Evolutionary conservation across 1,140 invertebrate species (phyloP), one percentile per base, ranked within the genome.

Genomic region (Maconellicoccus hirsutus): DNA sequence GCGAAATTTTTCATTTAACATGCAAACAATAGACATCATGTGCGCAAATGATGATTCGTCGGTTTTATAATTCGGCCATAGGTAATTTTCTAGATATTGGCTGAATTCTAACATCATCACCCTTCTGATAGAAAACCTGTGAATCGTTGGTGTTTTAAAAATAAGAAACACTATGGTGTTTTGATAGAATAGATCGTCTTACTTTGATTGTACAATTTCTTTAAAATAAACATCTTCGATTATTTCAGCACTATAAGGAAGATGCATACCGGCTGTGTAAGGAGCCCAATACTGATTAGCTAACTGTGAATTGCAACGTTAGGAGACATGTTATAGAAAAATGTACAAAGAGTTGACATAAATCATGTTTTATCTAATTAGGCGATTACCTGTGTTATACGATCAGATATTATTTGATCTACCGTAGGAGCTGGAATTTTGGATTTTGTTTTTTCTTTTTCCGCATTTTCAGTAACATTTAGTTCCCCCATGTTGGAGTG

Each of bases 1-100:
- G 16, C 96, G 82, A 77, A 98, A 97, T 78, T 99, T 99, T 77
- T 99, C 96, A 84, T 99, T 99, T 12, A 98, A 86, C 90, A 99
- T 96, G 0, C 93, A 87, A 33, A 97, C 89, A 74, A 99, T 96
- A 0, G 95, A 97, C 86, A 99, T 87, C 73, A 96, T 86, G 79
- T 98, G 93, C 1, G 87, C 85, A 73, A 89, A 83, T 0, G 87
- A 85, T 0, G 92, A 86, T 69, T 82, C 82, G 16, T 80, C 82
- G 0, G 85, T 81, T 59, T 84, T 80, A 79, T 93, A 98, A 80
- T 98, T 91, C n/a, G 94, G 94, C 96, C 96, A 98, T 16, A 99
- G 79, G 81, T 93, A 98, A 78, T 94, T 94, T 79, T 99, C 96
- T 73, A 99, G 79, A 80, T 97, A 99, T 76, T 98, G 96, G 77